Percentiles rank a stretch among this genome's conserved stretches.
phyloP scores from a whole-genome alignment of 2,113 vertebrate species.

The Silurus glanis region DNA sequence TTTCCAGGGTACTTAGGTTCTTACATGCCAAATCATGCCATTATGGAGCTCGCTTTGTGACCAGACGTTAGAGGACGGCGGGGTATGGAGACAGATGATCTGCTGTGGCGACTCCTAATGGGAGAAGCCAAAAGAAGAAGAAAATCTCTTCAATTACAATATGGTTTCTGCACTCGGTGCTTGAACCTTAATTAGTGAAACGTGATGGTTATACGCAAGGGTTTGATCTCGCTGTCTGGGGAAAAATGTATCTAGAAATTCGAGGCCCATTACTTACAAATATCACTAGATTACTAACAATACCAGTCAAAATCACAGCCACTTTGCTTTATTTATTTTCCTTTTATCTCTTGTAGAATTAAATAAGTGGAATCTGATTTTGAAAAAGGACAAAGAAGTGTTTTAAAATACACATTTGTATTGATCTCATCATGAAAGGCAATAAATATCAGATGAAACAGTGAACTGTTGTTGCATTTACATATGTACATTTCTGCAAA shows the following conservation, averaged over 20 bases:
- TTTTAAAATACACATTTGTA: conserved; percentile 25
- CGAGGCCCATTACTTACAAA: conserved; percentile 25
- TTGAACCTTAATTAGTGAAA: too few species aligned
- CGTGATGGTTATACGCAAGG: background rate
- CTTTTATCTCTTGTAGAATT: conserved; percentile 13
- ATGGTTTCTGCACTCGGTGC: too few species aligned
- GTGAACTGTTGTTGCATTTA: conserved; percentile 17
- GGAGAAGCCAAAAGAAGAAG: too few species aligned
- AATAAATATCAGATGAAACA: conserved; percentile 34
- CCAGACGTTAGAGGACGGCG: too few species aligned
- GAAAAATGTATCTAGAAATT: background rate
- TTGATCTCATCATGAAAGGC: conserved; percentile 16
- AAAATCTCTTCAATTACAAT: too few species aligned
- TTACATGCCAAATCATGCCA: too few species aligned
- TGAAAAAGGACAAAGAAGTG: background rate
- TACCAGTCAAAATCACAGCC: conserved; percentile 32
- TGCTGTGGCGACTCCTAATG: too few species aligned
- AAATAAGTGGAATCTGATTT: conserved; percentile 6
- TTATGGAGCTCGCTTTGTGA: too few species aligned
- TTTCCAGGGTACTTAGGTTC: too few species aligned
- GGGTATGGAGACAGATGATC: too few species aligned
- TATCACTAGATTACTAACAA: conserved; percentile 14
- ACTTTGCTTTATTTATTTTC: conserved; percentile 27
- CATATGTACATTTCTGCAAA: conserved; percentile 35
- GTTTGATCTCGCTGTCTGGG: background rate